Base-by-base conservation (phyloP, 2,113 vertebrate species). In the Etheostoma spectabile region DNA sequence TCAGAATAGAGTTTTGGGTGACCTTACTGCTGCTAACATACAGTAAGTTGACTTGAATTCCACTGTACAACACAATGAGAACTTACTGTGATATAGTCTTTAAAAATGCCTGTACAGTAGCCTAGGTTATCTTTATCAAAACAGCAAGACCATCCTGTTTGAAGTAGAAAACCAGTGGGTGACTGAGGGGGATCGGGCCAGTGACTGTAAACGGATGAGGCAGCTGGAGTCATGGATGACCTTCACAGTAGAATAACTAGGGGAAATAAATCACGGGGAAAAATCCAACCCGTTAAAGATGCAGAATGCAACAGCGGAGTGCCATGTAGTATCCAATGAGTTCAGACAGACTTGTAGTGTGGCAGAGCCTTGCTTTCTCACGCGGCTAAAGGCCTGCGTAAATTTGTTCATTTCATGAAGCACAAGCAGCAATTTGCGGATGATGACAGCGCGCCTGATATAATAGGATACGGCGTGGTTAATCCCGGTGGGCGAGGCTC, bases 401-500 rank as follows among this genome's bases (percentile, higher is more conserved):
- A 52, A 56, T 76, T 15, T 68, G 38, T 30, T 62, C 33, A 30
- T 81, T 30, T 30, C 30, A 30, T 8, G 38, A 68, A 22, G 24
- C 70, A 21, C 67, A 3, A 13, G 53, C 55, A 15, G 74, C 70
- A 69, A 70, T 86, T 72, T 63, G 79, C 69, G 70, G 75, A 66
- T 77, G 81, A 67, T 81, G 76, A 62, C 52, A 68, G 62, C 45
- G 38, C 67, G 63, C 13, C 61, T 72, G 80, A 55, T 71, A 67
- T 89, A 90, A 89, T 35, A 71, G 87, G 85, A 89, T 67, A 69
- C 55, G 19, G 63, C 48, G 48, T n/a, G 86, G 1, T 80, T 91
- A 92, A 93, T 91, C 89, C 87, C 73, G 63, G 42, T 16, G 68
- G 82, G 55, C 56, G 65, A 69, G 67, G 80, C 78, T 61, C 81